Evolutionary conservation across 2,113 vertebrate genomes (phyloP), one percentile per base, ranked within the genome.

Genomic region (Ameiurus melas): DNA sequence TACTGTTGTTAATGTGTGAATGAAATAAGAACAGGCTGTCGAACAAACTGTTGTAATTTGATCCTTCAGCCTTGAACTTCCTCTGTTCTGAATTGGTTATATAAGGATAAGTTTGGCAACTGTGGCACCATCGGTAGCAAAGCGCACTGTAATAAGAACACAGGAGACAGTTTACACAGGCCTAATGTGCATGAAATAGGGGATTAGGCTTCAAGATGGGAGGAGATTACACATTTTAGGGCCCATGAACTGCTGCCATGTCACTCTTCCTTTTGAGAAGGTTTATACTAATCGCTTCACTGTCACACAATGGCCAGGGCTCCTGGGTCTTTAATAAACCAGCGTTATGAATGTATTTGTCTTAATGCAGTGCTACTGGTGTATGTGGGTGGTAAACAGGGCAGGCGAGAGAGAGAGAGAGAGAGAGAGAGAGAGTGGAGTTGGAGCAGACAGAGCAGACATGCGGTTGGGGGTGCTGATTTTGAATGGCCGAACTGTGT

Each of bases 271-370:
- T 89, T 90, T 88, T 88, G 91, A 93, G 92, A 92, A 91, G 62
- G 89, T 90, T 91, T 89, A 90, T 89, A 90, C 87, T 89, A 92
- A 83, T 92, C 91, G 68, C 87, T 66, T 88, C 93, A 89, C 73
- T 86, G 93, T 89, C 90, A 87, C 87, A 91, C 83, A 88, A 89
- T 64, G 71, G 55, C 80, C 79, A 89, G 78, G 60, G 89, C 77
- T 89, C 77, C 87, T 73, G 84, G 58, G 87, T 87, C 92, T 87
- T 92, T 91, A 93, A 93, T 94, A 94, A 95, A 94, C 86, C 95
- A 94, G 94, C 92, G 93, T 94, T 95, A 96, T 96, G 95, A 95
- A 96, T 96, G 94, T 95, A 95, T 95, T 92, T 92, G 93, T 93
- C 92, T 94, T 96, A 93, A 95, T 95, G 94, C 95, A 93, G 88